Conservation (phyloP, 1,140 invertebrate genomes). For the Acyrthosiphon pisum region DNA sequence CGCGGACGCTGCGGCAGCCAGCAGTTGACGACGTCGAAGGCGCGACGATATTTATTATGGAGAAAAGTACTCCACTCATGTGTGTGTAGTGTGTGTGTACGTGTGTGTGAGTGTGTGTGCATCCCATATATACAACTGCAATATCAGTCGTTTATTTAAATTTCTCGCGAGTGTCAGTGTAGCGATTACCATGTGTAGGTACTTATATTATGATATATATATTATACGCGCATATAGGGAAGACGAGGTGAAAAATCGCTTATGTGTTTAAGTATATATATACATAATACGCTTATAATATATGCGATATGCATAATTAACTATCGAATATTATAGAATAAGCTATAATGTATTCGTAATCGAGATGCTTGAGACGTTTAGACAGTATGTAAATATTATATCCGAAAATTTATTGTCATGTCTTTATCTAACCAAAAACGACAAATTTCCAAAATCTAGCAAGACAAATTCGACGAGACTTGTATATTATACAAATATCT, state of each 20-base stretch:
- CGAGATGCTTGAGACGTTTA: neutral
- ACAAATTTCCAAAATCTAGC: neutral
- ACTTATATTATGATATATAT: neutral
- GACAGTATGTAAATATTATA: neutral
- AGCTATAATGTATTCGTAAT: neutral
- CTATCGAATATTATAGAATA: neutral
- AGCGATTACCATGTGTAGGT: neutral
- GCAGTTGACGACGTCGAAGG: neutral
- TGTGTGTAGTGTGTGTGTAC: no score
- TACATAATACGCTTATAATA: neutral
- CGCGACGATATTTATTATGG: constrained; percentile 8
- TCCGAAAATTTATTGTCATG: no score
- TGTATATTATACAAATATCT: no score
- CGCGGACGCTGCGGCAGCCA: neutral
- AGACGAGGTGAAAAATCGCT: neutral
- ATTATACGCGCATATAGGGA: neutral
- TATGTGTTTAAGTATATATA: neutral
- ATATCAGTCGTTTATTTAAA: constrained; percentile 28
- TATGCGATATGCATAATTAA: neutral
- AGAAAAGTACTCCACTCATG: neutral
- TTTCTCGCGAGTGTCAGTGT: neutral
- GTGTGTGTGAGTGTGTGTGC: neutral
- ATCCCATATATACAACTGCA: neutral
- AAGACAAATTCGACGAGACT: neutral
- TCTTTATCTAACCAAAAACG: neutral